Base-by-base conservation (phyloP, 2,888 invertebrate species). In the Geophilus truncorum region DNA sequence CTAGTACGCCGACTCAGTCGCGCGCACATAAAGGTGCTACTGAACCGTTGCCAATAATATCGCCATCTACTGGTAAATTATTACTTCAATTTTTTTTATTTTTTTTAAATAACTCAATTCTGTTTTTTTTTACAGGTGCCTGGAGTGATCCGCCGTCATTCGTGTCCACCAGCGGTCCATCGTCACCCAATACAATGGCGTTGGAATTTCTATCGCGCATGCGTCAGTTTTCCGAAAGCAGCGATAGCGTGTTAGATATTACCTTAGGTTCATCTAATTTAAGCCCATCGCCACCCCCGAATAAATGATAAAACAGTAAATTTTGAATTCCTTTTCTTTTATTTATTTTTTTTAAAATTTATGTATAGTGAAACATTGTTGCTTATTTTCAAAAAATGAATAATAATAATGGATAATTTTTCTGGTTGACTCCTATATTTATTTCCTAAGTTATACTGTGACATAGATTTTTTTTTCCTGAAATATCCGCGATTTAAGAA, bases 111-210 rank as follows among this genome's bases (percentile, higher is more conserved):
- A 9, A 51, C 15, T 23, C 2, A 12, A 34, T 78, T n/a, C 34
- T 30, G n/a, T n/a, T 57, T 18, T 51, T 28, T 51, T 76, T 81
- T 80, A 1, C 76, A 86, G 94, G 93, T 83, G 85, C 88, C 21
- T 95, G 94, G 94, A 94, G 94, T 86, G 94, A 93, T 2, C 94
- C 95, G 6, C 94, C 94, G 0, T 95, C 94, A 81, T 91, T 93
- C 79, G 90, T 94, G 80, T 95, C 95, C 0, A 88, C 87, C 82
- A 87, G 87, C 82, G 93, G 92, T 7, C 94, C 95, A 0, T 94
- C 94, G 0, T 95, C 95, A 0, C 95, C 95, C 34, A 92, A 92
- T 84, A 91, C 91, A 21, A 88, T 90, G 86, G 84, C 85, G 28
- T 82, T 84, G 70, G 85, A 85, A 77, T 83, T 85, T 79, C 83